Percentiles rank a stretch among this genome's conserved stretches.
These are phyloP conservation scores for Ylistrum balloti DNA, from an alignment of 1,140 invertebrate species.

Conservation along the genomic window DNA sequence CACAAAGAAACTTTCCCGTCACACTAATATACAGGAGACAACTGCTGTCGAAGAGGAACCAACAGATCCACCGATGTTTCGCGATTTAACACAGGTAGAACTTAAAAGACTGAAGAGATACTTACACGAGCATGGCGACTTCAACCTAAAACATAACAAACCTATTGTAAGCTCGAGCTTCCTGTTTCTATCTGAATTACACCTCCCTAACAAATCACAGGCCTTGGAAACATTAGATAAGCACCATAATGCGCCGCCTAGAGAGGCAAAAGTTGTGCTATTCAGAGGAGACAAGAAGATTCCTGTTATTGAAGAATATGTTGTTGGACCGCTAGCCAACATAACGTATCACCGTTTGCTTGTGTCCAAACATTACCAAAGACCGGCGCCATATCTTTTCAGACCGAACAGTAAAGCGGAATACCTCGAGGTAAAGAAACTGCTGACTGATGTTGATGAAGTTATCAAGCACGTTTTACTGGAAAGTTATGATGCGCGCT, in stretches of 20 bases:
- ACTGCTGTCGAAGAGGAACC: constrained; percentile 48
- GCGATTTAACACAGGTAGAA: constrained; percentile 59
- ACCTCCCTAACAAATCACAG: constrained; percentile 62
- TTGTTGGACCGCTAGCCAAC: constrained; percentile 68
- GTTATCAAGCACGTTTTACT: constrained; percentile 58
- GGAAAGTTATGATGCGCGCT: constrained; percentile 63
- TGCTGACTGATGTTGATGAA: constrained; percentile 56
- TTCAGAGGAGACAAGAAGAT: constrained; percentile 59
- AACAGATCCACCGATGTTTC: constrained; percentile 47
- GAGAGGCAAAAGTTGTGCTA: constrained; percentile 72
- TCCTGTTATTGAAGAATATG: constrained; percentile 70
- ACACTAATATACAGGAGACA: neutral
- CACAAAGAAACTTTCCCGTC: neutral
- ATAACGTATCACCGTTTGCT: constrained; percentile 56
- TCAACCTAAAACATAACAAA: constrained; percentile 50
- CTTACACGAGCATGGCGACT: constrained; percentile 45
- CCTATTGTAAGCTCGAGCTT: constrained; percentile 51
- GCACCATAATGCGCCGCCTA: constrained; percentile 55
- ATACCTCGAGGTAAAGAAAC: constrained; percentile 46
- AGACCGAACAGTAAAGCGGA: constrained; percentile 58
- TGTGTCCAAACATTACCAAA: constrained; percentile 58
- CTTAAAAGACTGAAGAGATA: constrained; percentile 53
- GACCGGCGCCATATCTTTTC: constrained; percentile 51
- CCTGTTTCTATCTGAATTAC: constrained; percentile 58
- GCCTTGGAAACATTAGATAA: constrained; percentile 65